phyloP scores from a whole-genome alignment of 2,888 invertebrate species.

The Heliconius aoede region DNA sequence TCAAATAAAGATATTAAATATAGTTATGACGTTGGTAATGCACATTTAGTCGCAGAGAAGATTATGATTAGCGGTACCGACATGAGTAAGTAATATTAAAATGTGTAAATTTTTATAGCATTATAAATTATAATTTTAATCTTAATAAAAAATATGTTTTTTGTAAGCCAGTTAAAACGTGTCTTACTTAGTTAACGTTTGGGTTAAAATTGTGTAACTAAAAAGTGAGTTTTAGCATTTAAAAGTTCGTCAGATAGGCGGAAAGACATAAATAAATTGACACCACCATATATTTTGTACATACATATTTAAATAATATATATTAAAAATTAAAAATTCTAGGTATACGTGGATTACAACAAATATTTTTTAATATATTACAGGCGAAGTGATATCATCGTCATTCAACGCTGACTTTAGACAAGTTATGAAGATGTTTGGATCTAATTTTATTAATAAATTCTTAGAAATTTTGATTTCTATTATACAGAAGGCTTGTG shows the following conservation, averaged over 20 bases:
- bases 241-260: too few relatives aligned
- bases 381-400: not conserved
- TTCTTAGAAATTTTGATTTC: not conserved
- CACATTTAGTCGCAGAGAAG: slow-evolving; percentile 51
- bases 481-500: not conserved
- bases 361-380: not conserved
- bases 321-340: too few relatives aligned
- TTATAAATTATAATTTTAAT: not conserved
- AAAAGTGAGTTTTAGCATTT: too few relatives aligned
- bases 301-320: too few relatives aligned
- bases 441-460: not conserved
- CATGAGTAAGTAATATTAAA: slow-evolving; percentile 46
- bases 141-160: too few relatives aligned
- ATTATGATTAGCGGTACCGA: slow-evolving; percentile 48
- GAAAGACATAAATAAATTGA: too few relatives aligned
- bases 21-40: slow-evolving; percentile 54
- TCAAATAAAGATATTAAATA: slow-evolving; percentile 54
- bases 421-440: not conserved
- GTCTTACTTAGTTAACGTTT: too few relatives aligned
- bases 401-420: not conserved
- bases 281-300: too few relatives aligned
- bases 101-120: not conserved
- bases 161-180: not conserved
- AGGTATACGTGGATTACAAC: not conserved
- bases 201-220: too few relatives aligned